Evolutionary conservation across 2,888 invertebrate genomes (phyloP), one percentile per base, ranked within the genome.

Genomic region (Galerucella pusilla): DNA sequence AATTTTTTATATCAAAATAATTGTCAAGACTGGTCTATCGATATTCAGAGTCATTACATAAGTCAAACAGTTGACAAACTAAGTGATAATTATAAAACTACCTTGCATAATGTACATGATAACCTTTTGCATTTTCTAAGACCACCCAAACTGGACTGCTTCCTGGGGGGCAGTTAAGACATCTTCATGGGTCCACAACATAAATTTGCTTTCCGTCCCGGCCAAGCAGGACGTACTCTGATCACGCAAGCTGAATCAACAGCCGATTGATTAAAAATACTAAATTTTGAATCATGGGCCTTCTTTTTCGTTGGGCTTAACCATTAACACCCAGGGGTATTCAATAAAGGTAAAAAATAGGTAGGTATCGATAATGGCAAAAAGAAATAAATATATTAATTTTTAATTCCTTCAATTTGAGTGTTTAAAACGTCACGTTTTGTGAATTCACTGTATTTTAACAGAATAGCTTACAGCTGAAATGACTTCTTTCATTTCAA

Each of bases 81-180:
- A 79, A 84, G 83, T 84, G 84, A 83, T 85, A 84, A 84, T 85
- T 84, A 84, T 84, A 84, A 84, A 84, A 81, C 81, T 80, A 82
- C 81, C 84, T 84, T 82, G 84, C 83, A 84, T 84, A 84, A 85
- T 84, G 71, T 76, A 71, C 71, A 73, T 76, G 84, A 83, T 83
- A 83, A 83, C 80, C 81, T 83, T 72, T 83, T 82, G 83, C 83
- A 81, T 79, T 79, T 80, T 83, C 83, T 82, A 83, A 83, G 85
- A 85, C 85, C 85, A 85, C 85, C 85, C 84, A 84, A 84, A 85
- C 84, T 81, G 82, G 82, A 83, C 83, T 81, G 86, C 85, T 85
- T 86, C 85, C 86, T 86, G 86, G 87, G 87, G 85, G 87, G 86
- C 85, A 85, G 82, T 85, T 84, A 84, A 85, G 81, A 83, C 80